A percentile compares a stretch with the other conserved stretches of the same genome.
Evolutionary conservation across 2,113 vertebrate genomes (phyloP).

Genomic region (Arothron firmamentum): DNA sequence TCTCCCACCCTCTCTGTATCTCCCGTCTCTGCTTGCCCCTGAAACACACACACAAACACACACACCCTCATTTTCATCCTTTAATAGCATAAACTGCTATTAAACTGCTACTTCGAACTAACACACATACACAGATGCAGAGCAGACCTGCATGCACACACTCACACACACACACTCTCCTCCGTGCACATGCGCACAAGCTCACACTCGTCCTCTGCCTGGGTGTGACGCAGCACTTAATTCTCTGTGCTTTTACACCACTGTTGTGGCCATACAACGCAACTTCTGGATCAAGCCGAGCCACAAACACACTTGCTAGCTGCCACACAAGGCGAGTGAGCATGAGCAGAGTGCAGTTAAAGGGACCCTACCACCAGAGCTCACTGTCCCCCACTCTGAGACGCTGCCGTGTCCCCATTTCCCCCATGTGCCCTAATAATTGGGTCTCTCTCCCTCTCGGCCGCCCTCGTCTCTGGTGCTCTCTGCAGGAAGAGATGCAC

Average conservation of each 20-base stretch:
- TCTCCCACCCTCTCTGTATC: slow-evolving; percentile 26
- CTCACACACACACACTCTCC: slow-evolving; percentile 31
- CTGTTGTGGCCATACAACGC: slow-evolving; percentile 83
- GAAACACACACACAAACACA: slow-evolving; percentile 62
- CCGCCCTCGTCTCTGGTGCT: slow-evolving; percentile 38
- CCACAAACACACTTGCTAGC: slow-evolving; percentile 52
- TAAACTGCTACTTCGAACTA: slow-evolving; percentile 76
- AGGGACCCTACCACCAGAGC: slow-evolving; percentile 58
- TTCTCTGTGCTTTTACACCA: slow-evolving; percentile 87
- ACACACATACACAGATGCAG: slow-evolving; percentile 53
- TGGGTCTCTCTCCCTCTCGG: slow-evolving; percentile 58
- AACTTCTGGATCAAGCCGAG: slow-evolving; percentile 76
- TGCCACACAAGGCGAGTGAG: slow-evolving; percentile 42
- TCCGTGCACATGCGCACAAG: slow-evolving; percentile 56
- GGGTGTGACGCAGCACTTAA: slow-evolving; percentile 99
- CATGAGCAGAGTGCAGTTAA: slow-evolving; percentile 61
- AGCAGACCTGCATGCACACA: slow-evolving; percentile 42
- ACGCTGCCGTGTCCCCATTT: slow-evolving; percentile 51
- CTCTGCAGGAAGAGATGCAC: slow-evolving; percentile 49
- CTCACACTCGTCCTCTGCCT: slow-evolving; percentile 58
- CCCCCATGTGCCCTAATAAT: slow-evolving; percentile 55
- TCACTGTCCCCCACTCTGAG: slow-evolving; percentile 42
- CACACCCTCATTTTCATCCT: slow-evolving; percentile 79
- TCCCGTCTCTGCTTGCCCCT: slow-evolving; percentile 46
- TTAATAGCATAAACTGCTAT: slow-evolving; percentile 79